Evolutionary conservation across 2,888 invertebrate genomes (phyloP).

Genomic region (Heliconius hortense): DNA sequence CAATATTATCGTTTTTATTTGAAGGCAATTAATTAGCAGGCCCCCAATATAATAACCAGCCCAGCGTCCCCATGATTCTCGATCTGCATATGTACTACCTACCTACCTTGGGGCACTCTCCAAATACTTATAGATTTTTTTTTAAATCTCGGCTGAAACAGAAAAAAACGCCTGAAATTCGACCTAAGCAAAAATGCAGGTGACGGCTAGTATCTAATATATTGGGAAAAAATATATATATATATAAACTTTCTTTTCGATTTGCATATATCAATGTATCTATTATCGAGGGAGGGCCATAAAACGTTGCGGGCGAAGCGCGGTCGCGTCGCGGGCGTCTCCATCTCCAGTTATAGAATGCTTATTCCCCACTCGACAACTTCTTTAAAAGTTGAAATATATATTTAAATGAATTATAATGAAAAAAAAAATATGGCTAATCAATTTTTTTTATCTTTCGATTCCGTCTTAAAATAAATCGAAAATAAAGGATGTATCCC

Average conservation of each 20-base stretch:
- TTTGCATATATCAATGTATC: constrained; percentile 44
- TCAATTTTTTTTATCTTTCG: background rate
- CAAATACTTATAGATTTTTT: no score
- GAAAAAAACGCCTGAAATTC: no score
- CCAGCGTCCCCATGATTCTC: no score
- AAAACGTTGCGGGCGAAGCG: constrained; percentile 67
- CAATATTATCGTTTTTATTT: no score
- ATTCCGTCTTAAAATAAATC: background rate
- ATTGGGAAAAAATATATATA: background rate
- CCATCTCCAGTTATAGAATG: constrained; percentile 36
- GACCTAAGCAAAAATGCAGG: no score
- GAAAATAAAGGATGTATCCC: background rate
- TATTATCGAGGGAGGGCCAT: constrained; percentile 57
- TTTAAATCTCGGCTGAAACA: no score
- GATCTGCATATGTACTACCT: no score
- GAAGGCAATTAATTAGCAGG: no score
- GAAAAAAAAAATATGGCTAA: background rate
- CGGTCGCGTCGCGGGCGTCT: constrained; percentile 66
- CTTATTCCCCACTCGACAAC: constrained; percentile 24
- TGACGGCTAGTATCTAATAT: no score
- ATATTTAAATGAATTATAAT: background rate
- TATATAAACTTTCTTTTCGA: constrained; percentile 21
- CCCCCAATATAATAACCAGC: no score
- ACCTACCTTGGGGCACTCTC: no score
- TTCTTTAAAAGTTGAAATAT: background rate